Percentiles rank a stretch among this genome's conserved stretches.
These are phyloP conservation scores for Myioborus miniatus DNA, from an alignment of 2,797 vertebrate species.

Conservation along the genomic window DNA sequence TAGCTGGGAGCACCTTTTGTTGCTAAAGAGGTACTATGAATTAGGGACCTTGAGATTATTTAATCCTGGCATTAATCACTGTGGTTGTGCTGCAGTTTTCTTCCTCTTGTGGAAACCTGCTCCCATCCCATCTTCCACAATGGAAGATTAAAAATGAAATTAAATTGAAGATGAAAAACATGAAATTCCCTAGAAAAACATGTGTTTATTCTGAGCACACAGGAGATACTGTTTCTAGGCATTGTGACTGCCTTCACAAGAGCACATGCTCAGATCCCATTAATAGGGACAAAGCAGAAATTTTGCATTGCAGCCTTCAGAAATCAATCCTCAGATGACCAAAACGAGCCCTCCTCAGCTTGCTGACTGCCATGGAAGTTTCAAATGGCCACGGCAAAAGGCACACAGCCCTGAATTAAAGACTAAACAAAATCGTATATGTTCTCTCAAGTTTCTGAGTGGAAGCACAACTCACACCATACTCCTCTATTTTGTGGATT, in stretches of 20 bases:
- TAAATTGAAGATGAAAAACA: neutral
- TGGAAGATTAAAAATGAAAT: neutral
- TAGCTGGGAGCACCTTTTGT: neutral
- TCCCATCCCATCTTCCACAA: neutral
- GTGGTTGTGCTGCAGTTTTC: neutral
- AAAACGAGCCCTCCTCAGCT: neutral
- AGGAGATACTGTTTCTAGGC: neutral
- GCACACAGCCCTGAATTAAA: neutral
- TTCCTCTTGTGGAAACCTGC: neutral
- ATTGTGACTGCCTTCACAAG: neutral
- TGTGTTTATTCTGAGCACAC: neutral
- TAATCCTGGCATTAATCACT: slow-evolving; percentile 17
- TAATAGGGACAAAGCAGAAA: neutral
- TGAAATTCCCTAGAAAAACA: neutral
- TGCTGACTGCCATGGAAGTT: neutral
- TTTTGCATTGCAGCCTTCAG: neutral
- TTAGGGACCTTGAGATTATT: neutral
- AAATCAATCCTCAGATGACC: neutral
- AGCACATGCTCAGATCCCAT: neutral
- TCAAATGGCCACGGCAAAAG: neutral
- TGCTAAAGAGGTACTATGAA: neutral
- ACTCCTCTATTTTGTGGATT: neutral
- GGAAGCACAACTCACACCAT: neutral
- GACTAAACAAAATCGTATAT: neutral
- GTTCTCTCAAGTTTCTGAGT: neutral